Conservation (phyloP, 2,113 vertebrate genomes). For the Sebastes fasciatus region DNA sequence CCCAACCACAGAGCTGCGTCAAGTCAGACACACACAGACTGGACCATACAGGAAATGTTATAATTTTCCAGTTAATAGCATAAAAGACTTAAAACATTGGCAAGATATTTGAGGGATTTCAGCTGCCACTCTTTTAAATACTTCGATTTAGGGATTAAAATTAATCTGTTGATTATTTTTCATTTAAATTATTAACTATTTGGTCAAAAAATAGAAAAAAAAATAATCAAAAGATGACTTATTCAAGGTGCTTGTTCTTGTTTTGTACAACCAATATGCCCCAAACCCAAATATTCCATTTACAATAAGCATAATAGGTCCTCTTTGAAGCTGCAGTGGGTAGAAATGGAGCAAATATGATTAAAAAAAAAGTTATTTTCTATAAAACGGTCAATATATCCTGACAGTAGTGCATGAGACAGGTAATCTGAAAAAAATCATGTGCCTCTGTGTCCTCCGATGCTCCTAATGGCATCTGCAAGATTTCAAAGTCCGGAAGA, state of each 20-base stretch:
- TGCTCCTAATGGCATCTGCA: no score
- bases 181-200: neutral
- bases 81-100: neutral
- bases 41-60: slow-evolving; percentile 43
- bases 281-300: neutral
- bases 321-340: no score
- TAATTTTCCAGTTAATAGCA: neutral
- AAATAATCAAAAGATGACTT: neutral
- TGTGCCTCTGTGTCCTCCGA: no score
- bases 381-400: no score
- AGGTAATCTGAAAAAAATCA: no score
- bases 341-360: no score
- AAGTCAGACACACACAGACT: slow-evolving; percentile 24
- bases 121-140: neutral
- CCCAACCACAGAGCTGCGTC: slow-evolving; percentile 24
- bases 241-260: neutral
- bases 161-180: neutral
- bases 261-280: neutral
- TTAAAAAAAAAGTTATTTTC: no score
- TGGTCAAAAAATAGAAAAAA: neutral
- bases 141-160: neutral
- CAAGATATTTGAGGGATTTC: neutral
- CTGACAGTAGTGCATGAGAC: no score
- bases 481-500: no score
- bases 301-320: neutral